phyloP scores from a whole-genome alignment of 1,140 invertebrate genomes.

The Trialeurodes vaporariorum region DNA sequence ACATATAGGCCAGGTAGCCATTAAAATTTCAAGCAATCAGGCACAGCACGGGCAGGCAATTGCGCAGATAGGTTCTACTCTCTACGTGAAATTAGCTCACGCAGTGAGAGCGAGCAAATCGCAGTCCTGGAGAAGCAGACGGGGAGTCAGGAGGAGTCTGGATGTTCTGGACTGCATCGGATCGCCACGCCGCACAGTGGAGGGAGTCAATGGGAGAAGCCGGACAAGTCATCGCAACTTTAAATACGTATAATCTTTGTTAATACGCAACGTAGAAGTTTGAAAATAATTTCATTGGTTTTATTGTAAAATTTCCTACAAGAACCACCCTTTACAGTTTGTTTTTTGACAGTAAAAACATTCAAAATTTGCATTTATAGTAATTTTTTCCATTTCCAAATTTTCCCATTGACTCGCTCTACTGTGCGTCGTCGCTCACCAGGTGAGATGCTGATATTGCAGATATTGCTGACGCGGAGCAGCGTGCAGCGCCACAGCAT shows the following conservation, averaged over 20 bases:
- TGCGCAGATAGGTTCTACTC: no score
- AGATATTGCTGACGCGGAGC: no score
- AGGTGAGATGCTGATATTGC: no score
- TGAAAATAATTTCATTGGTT: background rate
- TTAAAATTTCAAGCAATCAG: no score
- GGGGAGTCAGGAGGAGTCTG: no score
- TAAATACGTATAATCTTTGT: background rate
- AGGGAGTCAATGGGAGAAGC: background rate
- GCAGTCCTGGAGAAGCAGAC: no score
- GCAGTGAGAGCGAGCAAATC: no score
- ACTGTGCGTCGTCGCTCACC: background rate
- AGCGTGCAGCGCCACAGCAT: no score
- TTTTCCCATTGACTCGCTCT: background rate
- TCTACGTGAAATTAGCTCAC: no score
- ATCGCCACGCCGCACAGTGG: background rate
- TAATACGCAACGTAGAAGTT: background rate
- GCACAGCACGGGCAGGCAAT: no score
- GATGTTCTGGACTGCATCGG: no score
- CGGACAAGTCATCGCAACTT: background rate
- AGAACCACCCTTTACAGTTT: background rate
- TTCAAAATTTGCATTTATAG: background rate
- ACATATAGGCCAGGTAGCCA: no score
- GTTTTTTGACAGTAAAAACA: background rate
- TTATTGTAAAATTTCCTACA: background rate
- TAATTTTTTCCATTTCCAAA: background rate